Evolutionary conservation across 2,888 invertebrate species (phyloP), one percentile per base, ranked within the genome.

Genomic region (Zelleria hepariella): DNA sequence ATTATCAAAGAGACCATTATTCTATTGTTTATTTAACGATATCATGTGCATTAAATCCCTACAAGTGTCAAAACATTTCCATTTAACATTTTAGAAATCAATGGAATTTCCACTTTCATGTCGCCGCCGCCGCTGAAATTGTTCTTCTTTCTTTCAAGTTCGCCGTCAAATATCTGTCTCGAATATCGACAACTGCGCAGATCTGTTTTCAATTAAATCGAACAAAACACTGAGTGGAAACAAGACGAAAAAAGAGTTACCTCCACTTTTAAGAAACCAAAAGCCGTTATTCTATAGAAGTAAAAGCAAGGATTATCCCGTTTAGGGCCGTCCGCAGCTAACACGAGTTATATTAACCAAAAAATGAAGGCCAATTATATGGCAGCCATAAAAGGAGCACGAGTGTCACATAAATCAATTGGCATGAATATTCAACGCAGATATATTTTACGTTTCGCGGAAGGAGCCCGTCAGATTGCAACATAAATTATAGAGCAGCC

Each of bases 321-420:
- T n/a, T n/a, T n/a, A n/a, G n/a, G n/a, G n/a, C n/a, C n/a, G 10
- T 7, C 32, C 5, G 49, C 18, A n/a, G 20, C 49, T 49, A 20
- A n/a, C 2, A 49, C 49, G 25, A 25, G 51, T 51, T 51, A 18
- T 21, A 53, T 53, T 53, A 25, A 53, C 53, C 53, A 58, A 57
- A 57, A 57, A 57, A 48, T 15, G 57, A 20, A 20, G 21, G 20
- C 47, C 24, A 57, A 57, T 47, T 57, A 57, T 18, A 5, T 57
- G 15, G 18, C 10, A 24, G 10, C 49, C 58, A 26, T 58, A 51
- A 58, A 58, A 58, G 58, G 58, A 51, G 6, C 27, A 49, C 24
- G 48, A 49, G 10, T 58, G 27, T 58, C 51, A 27, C 49, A 58
- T 58, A 51, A 58, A 58, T 58, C 58, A 58, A 49, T 51, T 27